Evolutionary conservation across 2,797 vertebrate genomes (phyloP).

Genomic region (Oreonectes daqikongensis): DNA sequence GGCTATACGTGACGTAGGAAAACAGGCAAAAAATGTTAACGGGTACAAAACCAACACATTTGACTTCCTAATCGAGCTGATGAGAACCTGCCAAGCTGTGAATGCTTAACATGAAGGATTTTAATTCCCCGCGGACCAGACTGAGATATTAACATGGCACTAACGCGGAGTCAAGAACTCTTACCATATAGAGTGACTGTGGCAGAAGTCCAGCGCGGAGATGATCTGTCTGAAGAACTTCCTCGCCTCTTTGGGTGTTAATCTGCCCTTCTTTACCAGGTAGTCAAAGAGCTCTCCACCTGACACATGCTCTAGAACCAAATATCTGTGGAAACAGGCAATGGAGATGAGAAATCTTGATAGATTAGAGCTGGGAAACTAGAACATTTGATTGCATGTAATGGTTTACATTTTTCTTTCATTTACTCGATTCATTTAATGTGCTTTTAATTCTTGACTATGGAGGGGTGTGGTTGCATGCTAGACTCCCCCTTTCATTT

Average conservation of each 20-base stretch:
- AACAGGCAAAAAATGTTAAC: slow-evolving; percentile 23
- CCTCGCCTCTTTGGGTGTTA: slow-evolving; percentile 97
- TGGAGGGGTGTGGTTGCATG: background rate
- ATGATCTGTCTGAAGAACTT: slow-evolving; percentile 99
- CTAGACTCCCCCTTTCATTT: background rate
- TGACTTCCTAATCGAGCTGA: slow-evolving; percentile 10
- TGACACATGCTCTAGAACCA: slow-evolving; percentile 98
- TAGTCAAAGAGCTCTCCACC: slow-evolving; percentile 98
- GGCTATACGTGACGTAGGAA: slow-evolving; percentile 40
- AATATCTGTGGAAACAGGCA: slow-evolving; percentile 77
- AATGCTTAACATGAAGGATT: background rate
- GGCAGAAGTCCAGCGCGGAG: slow-evolving; percentile 98
- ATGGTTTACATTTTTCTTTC: background rate
- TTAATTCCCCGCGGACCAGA: background rate
- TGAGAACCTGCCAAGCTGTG: background rate
- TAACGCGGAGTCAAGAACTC: slow-evolving; percentile 39
- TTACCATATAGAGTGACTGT: slow-evolving; percentile 98
- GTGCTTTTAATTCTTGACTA: background rate
- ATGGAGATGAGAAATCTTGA: background rate
- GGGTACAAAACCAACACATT: slow-evolving; percentile 1
- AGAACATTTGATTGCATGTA: background rate
- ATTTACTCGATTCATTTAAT: background rate
- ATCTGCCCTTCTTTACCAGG: slow-evolving; percentile 94
- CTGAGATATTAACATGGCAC: background rate
- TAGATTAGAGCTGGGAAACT: background rate